A percentile compares a stretch with the other conserved stretches of the same genome.
phyloP scores from a whole-genome alignment of 2,888 invertebrate species.

The Pollenia labialis region DNA sequence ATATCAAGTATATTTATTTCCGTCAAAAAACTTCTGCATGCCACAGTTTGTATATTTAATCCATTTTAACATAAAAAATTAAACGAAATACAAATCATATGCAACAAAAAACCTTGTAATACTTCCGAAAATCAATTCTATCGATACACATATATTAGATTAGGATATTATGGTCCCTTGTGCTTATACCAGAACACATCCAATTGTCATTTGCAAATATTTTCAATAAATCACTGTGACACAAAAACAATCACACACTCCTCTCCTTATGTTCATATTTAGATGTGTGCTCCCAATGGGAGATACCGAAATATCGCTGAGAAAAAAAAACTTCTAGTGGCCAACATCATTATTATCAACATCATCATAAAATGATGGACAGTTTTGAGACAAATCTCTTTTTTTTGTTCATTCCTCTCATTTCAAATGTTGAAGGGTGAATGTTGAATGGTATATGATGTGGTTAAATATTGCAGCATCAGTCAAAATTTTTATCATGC shows the following conservation, averaged over 20 bases:
- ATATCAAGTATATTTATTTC: background rate
- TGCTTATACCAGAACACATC: constrained; percentile 56
- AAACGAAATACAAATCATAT: constrained; percentile 20
- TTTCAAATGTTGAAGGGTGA: constrained; percentile 29
- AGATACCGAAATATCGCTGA: background rate
- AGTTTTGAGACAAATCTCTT: constrained; percentile 55
- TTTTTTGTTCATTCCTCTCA: background rate
- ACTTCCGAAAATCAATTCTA: constrained; percentile 35
- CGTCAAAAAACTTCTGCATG: background rate
- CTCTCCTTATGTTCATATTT: background rate
- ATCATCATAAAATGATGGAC: constrained; percentile 67
- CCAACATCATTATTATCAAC: constrained; percentile 62
- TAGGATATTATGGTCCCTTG: constrained; percentile 56
- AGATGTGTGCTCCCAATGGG: background rate
- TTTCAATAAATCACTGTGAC: constrained; percentile 73
- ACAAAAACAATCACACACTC: constrained; percentile 53
- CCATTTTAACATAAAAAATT: constrained; percentile 24
- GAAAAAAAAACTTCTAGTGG: constrained; percentile 35
- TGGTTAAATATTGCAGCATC: constrained; percentile 63
- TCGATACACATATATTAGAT: constrained; percentile 23
- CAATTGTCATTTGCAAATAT: constrained; percentile 73
- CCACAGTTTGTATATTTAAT: constrained; percentile 19
- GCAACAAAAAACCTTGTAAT: constrained; percentile 37
- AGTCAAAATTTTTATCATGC: constrained; percentile 59
- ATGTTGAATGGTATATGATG: constrained; percentile 48